A percentile compares a stretch with the other conserved stretches of the same genome.
Evolutionary conservation across 2,797 vertebrate species (phyloP).

Genomic region (Spinus olivaceus): DNA sequence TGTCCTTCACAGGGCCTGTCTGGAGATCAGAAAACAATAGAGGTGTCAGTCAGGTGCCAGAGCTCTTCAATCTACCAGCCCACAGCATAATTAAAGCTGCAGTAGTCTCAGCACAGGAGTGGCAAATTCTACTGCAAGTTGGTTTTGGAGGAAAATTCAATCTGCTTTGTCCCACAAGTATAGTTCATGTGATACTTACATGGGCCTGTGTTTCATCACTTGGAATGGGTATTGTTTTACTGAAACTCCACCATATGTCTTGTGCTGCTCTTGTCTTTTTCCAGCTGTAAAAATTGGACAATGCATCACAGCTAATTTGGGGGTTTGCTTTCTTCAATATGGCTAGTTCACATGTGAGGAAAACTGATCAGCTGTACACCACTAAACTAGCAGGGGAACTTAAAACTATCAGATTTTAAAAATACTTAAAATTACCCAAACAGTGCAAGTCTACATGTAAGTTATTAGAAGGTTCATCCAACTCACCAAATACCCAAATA

Average conservation of each 20-base stretch:
- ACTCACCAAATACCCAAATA: background rate
- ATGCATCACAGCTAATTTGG: background rate
- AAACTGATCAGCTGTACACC: background rate
- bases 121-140: background rate
- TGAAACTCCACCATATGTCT: background rate
- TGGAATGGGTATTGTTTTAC: background rate
- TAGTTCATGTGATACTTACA: background rate
- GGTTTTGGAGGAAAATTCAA: background rate
- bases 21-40: background rate
- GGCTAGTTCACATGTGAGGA: background rate
- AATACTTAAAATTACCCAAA: background rate
- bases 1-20: background rate
- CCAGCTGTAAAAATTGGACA: background rate
- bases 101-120: background rate
- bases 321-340: background rate
- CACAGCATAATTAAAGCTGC: background rate
- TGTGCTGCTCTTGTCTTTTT: background rate
- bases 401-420: fast-evolving
- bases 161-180: background rate
- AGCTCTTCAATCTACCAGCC: background rate
- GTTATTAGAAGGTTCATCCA: background rate
- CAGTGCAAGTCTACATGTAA: background rate
- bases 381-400: background rate
- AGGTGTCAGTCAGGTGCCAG: fast-evolving
- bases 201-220: background rate